Conservation (phyloP, 1,140 invertebrate genomes). For the Drosophila simulans region DNA sequence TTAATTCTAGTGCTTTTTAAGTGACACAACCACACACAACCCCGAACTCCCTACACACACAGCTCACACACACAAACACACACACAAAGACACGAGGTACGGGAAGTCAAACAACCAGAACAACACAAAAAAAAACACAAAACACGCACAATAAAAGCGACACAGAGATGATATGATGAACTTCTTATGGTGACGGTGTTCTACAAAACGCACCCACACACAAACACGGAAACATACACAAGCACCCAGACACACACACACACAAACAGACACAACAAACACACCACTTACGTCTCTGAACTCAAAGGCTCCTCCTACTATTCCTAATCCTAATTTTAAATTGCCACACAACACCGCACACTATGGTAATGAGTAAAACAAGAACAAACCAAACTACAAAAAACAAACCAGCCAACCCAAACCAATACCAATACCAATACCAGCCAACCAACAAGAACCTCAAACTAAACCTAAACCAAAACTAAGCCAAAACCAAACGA, state of each 20-base stretch:
- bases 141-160: conserved; percentile 20
- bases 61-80: conserved; percentile 12
- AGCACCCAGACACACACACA: conserved; percentile 23
- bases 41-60: conserved; percentile 22
- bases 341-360: conserved; percentile 58
- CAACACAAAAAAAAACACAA: conserved; percentile 6
- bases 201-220: conserved; percentile 55
- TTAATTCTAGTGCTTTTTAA: conserved; percentile 69
- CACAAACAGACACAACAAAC: conserved; percentile 19
- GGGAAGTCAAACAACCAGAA: conserved; percentile 15
- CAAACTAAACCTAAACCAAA: conserved; percentile 21
- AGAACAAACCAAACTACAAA: conserved; percentile 38
- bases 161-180: conserved; percentile 34
- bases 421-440: conserved; percentile 28
- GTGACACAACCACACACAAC: conserved; percentile 53
- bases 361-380: conserved; percentile 66
- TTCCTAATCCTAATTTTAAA: conserved; percentile 50
- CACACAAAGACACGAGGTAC: conserved; percentile 16
- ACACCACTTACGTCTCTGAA: conserved; percentile 37
- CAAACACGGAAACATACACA: conserved; percentile 6
- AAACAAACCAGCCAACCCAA: conserved; percentile 20
- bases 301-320: conserved; percentile 36
- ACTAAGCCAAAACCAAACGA: conserved; percentile 2
- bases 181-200: conserved; percentile 72
- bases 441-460: conserved; percentile 24